Base-by-base conservation (phyloP, 2,113 vertebrate species). In the Ginglymostoma cirratum region DNA sequence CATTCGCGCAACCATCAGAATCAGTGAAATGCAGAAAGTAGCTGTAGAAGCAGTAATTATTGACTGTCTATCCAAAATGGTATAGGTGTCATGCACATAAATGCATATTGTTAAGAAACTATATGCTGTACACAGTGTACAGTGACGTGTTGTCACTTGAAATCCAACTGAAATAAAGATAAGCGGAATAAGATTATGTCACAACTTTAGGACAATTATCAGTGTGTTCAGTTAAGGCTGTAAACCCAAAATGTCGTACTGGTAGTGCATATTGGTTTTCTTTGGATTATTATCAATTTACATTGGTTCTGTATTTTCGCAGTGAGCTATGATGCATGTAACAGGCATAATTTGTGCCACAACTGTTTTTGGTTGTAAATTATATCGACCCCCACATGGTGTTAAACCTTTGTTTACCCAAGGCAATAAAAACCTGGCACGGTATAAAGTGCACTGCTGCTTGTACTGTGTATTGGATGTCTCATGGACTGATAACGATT, bases 321-420 rank as follows among this genome's bases (percentile, higher is more conserved):
- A n/a, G 52, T 90, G 87, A 61, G 27, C 14, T 34, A 61, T 34
- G 48, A 34, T 55, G 30, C 27, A 61, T 30, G 30, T 34, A 65
- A 15, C 87, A n/a, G 52, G 27, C 55, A 19, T 34, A 90, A 34
- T 83, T 42, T 83, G 78, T 42, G 80, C 80, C 80, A 80, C 34
- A 38, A 80, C 34, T 83, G 80, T 21, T 14, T 76, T 83, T 83
- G 38, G 19, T 72, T 95, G 3, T 95, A 52, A 72, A 95, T 45
- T 69, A 70, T 27, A n/a, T 94, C 23, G 30, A 5, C 6, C 38
- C 65, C 65, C 34, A 65, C 42, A 5, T 69, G 30, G 96, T 42
- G 55, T n/a, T 96, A 95, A 96, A 38, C 95, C 96, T 96, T 12
- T 96, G 96, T 97, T 97, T 97, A 96, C 96, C 96, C 83, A 72